Base-by-base conservation (phyloP, 2,888 invertebrate species). In the Hyalella azteca region DNA sequence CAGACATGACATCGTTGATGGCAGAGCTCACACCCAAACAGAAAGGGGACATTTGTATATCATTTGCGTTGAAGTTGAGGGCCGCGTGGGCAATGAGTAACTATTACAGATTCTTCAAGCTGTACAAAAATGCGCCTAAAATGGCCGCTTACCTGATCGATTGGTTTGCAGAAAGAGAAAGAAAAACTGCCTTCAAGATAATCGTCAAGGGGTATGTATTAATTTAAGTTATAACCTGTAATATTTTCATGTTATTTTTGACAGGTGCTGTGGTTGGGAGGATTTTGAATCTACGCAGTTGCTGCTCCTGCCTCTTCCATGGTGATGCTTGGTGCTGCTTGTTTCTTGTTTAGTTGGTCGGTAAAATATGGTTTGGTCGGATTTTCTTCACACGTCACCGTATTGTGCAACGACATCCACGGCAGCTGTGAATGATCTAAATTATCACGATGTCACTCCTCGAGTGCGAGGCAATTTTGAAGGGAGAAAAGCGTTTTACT, bases 61-160 rank as follows among this genome's bases (percentile, higher is more conserved):
- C 91, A 81, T 95, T 95, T 90, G 95, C 97, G 40, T 90, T 98
- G 84, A 91, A 93, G 88, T 92, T 98, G 85, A 92, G 96, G 86
- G 93, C 95, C 85, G 96, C 98, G 26, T 98, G 97, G 96, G 93
- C 95, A 84, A 91, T 95, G 86, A 93, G 94, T 86, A 97, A 98
- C 90, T 95, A 95, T 89, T 94, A 76, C 88, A 93, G 92, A 88
- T 94, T 99, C 89, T 98, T 99, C 91, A 91, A 93, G 87, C 90
- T 99, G 82, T 98, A 98, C 89, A 92, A 91, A 87, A 89, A 90
- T 82, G 94, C 98, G 54, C 98, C 98, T 29, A 91, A 94, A 87
- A 98, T 99, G 98, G 94, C 96, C 73, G 95, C 95, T 81, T 97
- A 95, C 89, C 91, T 99, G 85, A 94, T 99, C 90, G 98, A 98